Conservation (phyloP, 2,113 vertebrate species). For the Marmota flaviventris region DNA sequence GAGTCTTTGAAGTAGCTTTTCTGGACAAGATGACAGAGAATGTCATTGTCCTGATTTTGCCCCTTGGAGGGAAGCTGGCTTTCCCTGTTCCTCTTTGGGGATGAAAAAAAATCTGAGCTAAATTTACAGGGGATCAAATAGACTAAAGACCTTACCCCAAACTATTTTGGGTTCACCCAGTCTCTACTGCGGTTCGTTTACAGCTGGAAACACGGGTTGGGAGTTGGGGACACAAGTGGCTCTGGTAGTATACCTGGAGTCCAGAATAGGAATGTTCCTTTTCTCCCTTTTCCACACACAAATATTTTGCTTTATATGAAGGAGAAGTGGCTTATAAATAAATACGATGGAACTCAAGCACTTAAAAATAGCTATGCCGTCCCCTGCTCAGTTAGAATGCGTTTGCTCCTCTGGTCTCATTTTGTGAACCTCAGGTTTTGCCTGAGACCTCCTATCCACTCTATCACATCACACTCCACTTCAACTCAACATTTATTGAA, state of each 20-base stretch:
- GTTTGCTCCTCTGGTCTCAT: not conserved
- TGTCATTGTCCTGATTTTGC: not conserved
- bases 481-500: not conserved
- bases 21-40: conserved; percentile 10
- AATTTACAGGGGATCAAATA: not conserved
- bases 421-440: not conserved
- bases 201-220: not conserved
- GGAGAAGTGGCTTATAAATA: not conserved
- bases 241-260: too few relatives aligned
- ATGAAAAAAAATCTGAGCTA: not conserved
- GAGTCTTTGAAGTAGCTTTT: not conserved
- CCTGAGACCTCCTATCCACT: too few relatives aligned
- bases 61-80: not conserved
- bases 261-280: not conserved
- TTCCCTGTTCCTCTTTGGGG: not conserved
- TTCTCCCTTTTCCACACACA: not conserved
- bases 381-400: not conserved
- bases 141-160: not conserved
- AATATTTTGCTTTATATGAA: not conserved
- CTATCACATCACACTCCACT: too few relatives aligned
- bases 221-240: rapidly evolving
- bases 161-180: not conserved
- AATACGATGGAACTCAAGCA: not conserved
- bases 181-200: not conserved
- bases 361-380: not conserved